Conservation (phyloP, 2,888 invertebrate species). For the Andrena dorsata region DNA sequence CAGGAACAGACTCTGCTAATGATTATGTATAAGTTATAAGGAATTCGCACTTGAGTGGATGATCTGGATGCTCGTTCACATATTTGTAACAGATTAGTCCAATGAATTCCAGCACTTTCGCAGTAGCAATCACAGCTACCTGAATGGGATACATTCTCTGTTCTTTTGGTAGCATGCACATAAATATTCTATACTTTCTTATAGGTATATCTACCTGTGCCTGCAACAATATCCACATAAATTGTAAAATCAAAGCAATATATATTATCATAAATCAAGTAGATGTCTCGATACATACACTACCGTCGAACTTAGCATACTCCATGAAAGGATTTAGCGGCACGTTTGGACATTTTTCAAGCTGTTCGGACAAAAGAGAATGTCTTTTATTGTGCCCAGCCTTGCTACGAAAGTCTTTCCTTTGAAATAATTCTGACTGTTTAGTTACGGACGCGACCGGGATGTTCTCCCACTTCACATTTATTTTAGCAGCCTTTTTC, state of each 20-base stretch:
- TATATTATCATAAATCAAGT: background rate
- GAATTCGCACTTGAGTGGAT: slow-evolving; percentile 82
- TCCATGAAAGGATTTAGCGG: slow-evolving; percentile 95
- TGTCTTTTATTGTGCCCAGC: slow-evolving; percentile 76
- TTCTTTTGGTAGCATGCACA: slow-evolving; percentile 94
- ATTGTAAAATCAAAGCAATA: background rate
- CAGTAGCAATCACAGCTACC: slow-evolving; percentile 92
- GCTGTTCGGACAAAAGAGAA: slow-evolving; percentile 91
- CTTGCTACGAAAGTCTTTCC: slow-evolving; percentile 84
- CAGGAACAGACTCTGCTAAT: background rate
- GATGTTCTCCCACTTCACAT: slow-evolving; percentile 90
- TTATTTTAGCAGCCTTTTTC: slow-evolving; percentile 91
- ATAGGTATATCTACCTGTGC: slow-evolving; percentile 92
- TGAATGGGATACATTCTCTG: slow-evolving; percentile 94
- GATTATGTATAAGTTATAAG: background rate
- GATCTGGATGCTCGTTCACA: slow-evolving; percentile 84
- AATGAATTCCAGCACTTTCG: slow-evolving; percentile 95
- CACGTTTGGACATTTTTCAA: slow-evolving; percentile 91
- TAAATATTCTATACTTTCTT: slow-evolving; percentile 95
- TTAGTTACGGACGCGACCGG: slow-evolving; percentile 87
- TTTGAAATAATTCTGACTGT: slow-evolving; percentile 87
- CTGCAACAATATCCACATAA: slow-evolving; percentile 64
- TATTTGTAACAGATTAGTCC: slow-evolving; percentile 96
- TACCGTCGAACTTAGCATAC: slow-evolving; percentile 97
- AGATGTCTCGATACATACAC: slow-evolving; percentile 79